A percentile compares a stretch with the other conserved stretches of the same genome.
phyloP scores from a whole-genome alignment of 2,113 vertebrate species.

The Dasypus novemcinctus region DNA sequence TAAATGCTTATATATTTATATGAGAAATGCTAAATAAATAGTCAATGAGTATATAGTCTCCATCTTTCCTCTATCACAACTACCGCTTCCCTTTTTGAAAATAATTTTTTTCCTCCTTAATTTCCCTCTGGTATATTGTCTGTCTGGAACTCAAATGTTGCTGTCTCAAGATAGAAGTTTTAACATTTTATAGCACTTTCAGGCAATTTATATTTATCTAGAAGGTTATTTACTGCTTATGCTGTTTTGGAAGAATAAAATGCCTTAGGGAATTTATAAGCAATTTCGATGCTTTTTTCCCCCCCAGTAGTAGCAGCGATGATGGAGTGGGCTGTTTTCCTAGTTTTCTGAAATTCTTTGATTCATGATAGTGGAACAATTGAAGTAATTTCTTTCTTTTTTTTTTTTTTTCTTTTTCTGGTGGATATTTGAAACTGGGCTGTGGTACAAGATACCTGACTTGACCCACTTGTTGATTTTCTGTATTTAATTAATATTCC shows the following conservation, averaged over 20 bases:
- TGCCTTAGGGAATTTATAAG: constrained; percentile 51
- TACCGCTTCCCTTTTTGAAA: neutral
- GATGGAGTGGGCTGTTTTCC: neutral
- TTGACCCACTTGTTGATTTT: neutral
- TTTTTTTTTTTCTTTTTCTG: neutral
- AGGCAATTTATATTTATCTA: constrained; percentile 52
- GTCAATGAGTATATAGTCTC: neutral
- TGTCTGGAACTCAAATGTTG: constrained; percentile 27
- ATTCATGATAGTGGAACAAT: constrained; percentile 32
- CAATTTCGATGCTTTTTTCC: neutral
- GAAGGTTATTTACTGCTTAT: constrained; percentile 45
- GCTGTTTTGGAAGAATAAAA: constrained; percentile 42
- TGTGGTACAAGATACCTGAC: neutral
- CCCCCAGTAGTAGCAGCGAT: neutral
- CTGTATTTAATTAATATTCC: neutral
- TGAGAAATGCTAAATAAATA: constrained; percentile 19
- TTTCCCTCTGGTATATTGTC: constrained; percentile 7
- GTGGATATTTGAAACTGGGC: constrained; percentile 7
- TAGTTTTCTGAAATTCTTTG: constrained; percentile 33
- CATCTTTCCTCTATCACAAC: neutral
- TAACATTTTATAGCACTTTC: constrained; percentile 57
- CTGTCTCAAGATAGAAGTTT: constrained; percentile 45
- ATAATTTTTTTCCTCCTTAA: neutral
- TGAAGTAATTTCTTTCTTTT: neutral
- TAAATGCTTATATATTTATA: neutral